These are phyloP conservation scores for Macrophya alboannulata DNA, from an alignment of 2,888 invertebrate genomes.

Conservation along the genomic window DNA sequence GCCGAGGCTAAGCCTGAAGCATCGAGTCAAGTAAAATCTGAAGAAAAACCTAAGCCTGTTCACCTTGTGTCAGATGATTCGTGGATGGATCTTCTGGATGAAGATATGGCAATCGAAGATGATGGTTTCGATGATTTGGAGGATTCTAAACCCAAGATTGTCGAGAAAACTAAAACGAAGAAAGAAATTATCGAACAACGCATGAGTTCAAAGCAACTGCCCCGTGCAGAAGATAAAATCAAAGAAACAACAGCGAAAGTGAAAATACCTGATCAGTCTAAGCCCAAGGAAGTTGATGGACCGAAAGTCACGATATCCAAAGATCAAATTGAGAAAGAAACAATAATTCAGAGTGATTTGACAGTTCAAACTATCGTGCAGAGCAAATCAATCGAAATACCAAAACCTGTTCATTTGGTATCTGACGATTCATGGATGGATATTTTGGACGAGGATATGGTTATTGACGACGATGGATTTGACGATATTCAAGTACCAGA, in stretches of 20 bases:
- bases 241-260: slow-evolving; percentile 73
- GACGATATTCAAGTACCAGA: slow-evolving; percentile 45
- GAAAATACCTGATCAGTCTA: slow-evolving; percentile 72
- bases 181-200: slow-evolving; percentile 16
- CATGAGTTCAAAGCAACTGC: slow-evolving; percentile 20
- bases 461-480: slow-evolving; percentile 40
- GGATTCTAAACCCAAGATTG: slow-evolving; percentile 5
- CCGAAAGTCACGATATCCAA: slow-evolving; percentile 57
- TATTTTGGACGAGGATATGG: slow-evolving; percentile 41
- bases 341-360: slow-evolving; percentile 19
- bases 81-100: slow-evolving; percentile 71
- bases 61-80: slow-evolving; percentile 62
- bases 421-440: slow-evolving; percentile 51
- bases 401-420: slow-evolving; percentile 34
- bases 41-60: slow-evolving; percentile 51
- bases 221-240: background rate
- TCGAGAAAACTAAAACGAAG: slow-evolving; percentile 63
- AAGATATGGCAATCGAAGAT: slow-evolving; percentile 62
- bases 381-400: slow-evolving; percentile 19
- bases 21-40: slow-evolving; percentile 28
- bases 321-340: slow-evolving; percentile 52
- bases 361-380: slow-evolving; percentile 42
- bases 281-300: slow-evolving; percentile 70
- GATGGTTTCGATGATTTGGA: slow-evolving; percentile 48
- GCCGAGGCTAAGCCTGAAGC: slow-evolving; percentile 7